These are phyloP conservation scores for Helicoverpa zea DNA, from an alignment of 1,140 invertebrate genomes.

Conservation along the genomic window DNA sequence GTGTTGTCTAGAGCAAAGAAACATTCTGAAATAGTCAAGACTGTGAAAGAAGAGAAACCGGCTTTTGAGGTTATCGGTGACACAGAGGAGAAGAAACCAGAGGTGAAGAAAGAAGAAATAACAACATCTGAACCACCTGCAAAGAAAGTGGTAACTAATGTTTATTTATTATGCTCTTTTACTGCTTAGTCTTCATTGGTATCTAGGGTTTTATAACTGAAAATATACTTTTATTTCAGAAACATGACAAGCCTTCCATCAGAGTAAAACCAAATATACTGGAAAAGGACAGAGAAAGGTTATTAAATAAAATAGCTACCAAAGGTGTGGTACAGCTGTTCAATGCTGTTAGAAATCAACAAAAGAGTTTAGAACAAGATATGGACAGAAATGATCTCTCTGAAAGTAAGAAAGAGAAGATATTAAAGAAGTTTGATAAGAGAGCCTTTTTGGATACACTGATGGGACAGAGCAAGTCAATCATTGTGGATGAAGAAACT, in stretches of 20 bases:
- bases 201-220: background rate
- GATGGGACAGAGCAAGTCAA: slow-evolving; percentile 91
- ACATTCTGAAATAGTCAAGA: slow-evolving; percentile 87
- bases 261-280: slow-evolving; percentile 91
- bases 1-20: slow-evolving; percentile 93
- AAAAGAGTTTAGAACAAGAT: slow-evolving; percentile 92
- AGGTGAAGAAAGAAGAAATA: slow-evolving; percentile 74
- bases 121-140: slow-evolving; percentile 66
- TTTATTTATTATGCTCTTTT: background rate
- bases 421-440: slow-evolving; percentile 94
- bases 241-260: slow-evolving; percentile 89
- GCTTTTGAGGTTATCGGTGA: slow-evolving; percentile 85
- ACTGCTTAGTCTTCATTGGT: background rate
- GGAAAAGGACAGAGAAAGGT: slow-evolving; percentile 91
- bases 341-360: slow-evolving; percentile 95
- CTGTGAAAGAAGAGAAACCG: slow-evolving; percentile 83
- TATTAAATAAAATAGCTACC: slow-evolving; percentile 94
- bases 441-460: slow-evolving; percentile 93
- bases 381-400: slow-evolving; percentile 91
- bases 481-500: slow-evolving; percentile 86
- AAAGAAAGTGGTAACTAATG: slow-evolving; percentile 80
- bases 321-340: slow-evolving; percentile 97
- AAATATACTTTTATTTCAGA: slow-evolving; percentile 78
- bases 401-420: slow-evolving; percentile 93
- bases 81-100: slow-evolving; percentile 79